Evolutionary conservation across 2,888 invertebrate species (phyloP).

Genomic region (Campoplex capitator): DNA sequence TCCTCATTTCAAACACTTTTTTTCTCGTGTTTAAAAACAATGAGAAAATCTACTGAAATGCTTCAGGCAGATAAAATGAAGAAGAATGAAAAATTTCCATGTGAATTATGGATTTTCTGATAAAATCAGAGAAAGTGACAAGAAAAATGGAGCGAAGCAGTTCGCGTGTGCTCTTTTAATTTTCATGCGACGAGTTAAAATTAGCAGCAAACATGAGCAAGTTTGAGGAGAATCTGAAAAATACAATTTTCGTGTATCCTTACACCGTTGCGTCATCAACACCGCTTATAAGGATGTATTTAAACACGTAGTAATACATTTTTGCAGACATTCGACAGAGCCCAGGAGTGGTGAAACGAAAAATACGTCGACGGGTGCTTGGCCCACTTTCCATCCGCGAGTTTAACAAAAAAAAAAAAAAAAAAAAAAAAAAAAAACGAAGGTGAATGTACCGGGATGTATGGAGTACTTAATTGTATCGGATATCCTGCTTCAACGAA

Average conservation of each 20-base stretch:
- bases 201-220: not conserved
- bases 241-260: not conserved
- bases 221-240: not conserved
- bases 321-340: conserved; percentile 21
- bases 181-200: not conserved
- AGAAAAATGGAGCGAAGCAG: not conserved
- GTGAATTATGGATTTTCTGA: not conserved
- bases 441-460: conserved; percentile 52
- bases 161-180: not conserved
- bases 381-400: conserved; percentile 46
- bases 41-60: not conserved
- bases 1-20: not conserved
- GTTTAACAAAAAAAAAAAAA: not conserved
- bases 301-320: not conserved
- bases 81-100: not conserved
- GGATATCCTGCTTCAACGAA: conserved; percentile 63
- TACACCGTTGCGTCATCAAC: not conserved
- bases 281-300: not conserved
- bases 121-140: not conserved
- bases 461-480: conserved; percentile 54
- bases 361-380: conserved; percentile 30
- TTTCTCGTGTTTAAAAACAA: too few species aligned
- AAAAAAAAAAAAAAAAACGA: not conserved
- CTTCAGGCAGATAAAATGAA: not conserved
- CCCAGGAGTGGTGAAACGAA: conserved; percentile 9